Evolutionary conservation across 2,797 vertebrate species (phyloP), one percentile per base, ranked within the genome.

Genomic region (Cossypha heuglini): DNA sequence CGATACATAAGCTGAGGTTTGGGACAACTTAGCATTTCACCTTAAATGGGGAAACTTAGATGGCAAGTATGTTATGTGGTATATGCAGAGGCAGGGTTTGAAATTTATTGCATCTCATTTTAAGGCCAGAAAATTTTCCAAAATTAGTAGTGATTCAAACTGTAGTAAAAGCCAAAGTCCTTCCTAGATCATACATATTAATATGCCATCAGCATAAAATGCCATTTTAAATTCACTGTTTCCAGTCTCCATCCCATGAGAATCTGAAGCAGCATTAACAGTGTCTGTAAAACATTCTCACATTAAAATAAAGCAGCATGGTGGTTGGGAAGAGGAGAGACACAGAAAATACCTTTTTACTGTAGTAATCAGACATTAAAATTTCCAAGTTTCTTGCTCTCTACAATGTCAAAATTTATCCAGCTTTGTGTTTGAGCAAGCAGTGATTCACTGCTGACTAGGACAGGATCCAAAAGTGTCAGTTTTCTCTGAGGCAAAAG

Each of bases 111-210:
- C 12, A 46, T 69, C 42, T 87, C 42, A 58, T 88, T 85, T 87
- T 94, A 54, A 79, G 88, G 35, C 9, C 76, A 94, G 63, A 90
- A 96, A 58, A 76, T n/a, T 68, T 91, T 74, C 66, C n/a, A 81
- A 90, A 96, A 95, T 94, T 82, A 76, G 28, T 90, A 81, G 74
- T 67, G 45, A 88, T 91, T 81, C 63, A 66, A 88, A 86, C 66
- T 58, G 37, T 58, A 92, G 73, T 81, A 94, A 94, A 93, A 94
- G 55, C 33, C 62, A 20, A 90, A 87, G 64, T 71, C 66, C 28
- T 43, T 82, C 20, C 10, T 88, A 78, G 59, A 46, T 71, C 66
- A 82, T 84, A 58, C 46, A 81, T 88, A 90, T 82, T 93, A 94
- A 91, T 66, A 49, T n/a, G 33, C 15, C 9, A 89, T 88, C 59